phyloP scores from a whole-genome alignment of 2,888 invertebrate genomes.

The Papilio protenor region DNA sequence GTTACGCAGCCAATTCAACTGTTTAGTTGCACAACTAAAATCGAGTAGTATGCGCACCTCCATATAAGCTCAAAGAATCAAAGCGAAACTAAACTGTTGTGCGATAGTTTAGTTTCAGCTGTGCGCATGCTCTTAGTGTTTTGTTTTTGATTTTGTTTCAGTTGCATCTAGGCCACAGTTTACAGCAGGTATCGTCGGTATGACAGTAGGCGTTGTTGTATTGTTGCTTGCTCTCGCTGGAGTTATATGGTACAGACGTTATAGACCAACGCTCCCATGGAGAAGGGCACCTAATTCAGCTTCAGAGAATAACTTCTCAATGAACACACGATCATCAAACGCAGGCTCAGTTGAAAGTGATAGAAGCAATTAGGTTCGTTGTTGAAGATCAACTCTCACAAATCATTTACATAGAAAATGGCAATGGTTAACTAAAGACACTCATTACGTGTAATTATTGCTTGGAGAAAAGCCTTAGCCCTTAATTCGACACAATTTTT shows the following conservation, averaged over 20 bases:
- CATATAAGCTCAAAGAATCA: no score
- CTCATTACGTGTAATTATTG: no score
- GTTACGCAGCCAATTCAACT: no score
- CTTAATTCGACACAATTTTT: no score
- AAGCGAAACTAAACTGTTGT: no score
- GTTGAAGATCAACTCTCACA: background rate
- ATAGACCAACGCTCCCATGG: constrained; percentile 9
- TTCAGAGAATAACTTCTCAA: constrained; percentile 8
- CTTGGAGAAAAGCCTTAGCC: no score
- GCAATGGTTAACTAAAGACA: no score
- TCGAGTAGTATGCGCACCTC: no score
- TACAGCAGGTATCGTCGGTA: constrained; percentile 65
- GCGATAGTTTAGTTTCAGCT: no score
- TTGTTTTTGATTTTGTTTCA: constrained; percentile 11
- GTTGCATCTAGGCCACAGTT: constrained; percentile 46
- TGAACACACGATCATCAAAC: constrained; percentile 9
- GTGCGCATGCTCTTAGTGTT: background rate
- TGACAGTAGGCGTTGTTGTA: constrained; percentile 56
- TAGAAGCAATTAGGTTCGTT: constrained; percentile 1
- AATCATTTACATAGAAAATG: no score
- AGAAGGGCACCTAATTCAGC: background rate
- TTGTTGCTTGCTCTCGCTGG: constrained; percentile 57
- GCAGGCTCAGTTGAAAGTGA: background rate
- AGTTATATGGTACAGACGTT: constrained; percentile 55
- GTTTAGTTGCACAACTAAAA: no score